Conservation (phyloP, 1,140 invertebrate species). For the Bombus ignitus region DNA sequence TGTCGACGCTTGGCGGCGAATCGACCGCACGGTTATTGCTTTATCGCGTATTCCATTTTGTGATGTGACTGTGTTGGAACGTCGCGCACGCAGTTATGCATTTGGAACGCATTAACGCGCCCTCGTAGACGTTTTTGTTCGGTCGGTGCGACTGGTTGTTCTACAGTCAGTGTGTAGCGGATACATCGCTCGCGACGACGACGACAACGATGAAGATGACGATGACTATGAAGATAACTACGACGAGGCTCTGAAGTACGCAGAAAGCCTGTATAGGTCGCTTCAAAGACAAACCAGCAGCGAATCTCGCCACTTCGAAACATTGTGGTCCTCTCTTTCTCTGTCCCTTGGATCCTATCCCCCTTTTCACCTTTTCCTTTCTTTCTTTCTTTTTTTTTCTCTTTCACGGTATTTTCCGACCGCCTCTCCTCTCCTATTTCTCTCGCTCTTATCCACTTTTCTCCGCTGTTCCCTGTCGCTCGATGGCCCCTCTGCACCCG, state of each 20-base stretch:
- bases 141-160: background rate
- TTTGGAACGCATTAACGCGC: conserved; percentile 33
- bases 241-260: background rate
- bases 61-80: background rate
- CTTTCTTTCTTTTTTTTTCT: background rate
- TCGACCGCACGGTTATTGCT: conserved; percentile 44
- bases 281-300: conserved; percentile 25
- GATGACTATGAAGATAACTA: background rate
- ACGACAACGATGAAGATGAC: background rate
- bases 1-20: background rate
- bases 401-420: background rate
- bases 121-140: conserved; percentile 27
- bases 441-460: conserved; percentile 14
- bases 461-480: conserved; percentile 4
- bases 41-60: conserved; percentile 48
- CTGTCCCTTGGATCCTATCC: background rate
- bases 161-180: background rate
- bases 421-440: background rate
- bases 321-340: background rate
- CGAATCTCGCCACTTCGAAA: conserved; percentile 60
- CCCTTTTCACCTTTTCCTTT: background rate
- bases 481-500: conserved; percentile 2
- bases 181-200: background rate
- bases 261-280: conserved; percentile 14
- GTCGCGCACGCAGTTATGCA: conserved; percentile 22